A percentile compares a stretch with the other conserved stretches of the same genome.
Evolutionary conservation across 2,113 vertebrate species (phyloP).

Genomic region (Crotophaga sulcirostris): DNA sequence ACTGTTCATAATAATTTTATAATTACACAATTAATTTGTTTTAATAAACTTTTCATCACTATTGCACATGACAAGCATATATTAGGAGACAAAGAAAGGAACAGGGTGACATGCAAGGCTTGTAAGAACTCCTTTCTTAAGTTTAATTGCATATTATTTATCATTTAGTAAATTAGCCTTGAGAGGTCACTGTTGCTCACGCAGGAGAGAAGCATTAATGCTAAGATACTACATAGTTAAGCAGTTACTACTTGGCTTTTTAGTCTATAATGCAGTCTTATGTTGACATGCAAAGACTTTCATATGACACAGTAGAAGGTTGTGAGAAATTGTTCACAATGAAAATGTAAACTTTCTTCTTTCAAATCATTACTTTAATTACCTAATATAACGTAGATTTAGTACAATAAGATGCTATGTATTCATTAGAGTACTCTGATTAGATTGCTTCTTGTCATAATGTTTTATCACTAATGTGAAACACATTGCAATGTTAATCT

Average conservation of each 20-base stretch:
- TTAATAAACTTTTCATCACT: conserved; percentile 25
- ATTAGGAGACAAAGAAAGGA: not conserved
- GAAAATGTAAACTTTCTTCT: conserved; percentile 40
- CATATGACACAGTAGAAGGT: not conserved
- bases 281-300: not conserved
- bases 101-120: not conserved
- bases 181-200: conserved; percentile 36
- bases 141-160: not conserved
- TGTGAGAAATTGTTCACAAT: not conserved
- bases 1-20: not conserved
- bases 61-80: not conserved
- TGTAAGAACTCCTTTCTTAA: not conserved
- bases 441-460: conserved; percentile 47
- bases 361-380: conserved; percentile 63
- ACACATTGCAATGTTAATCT: conserved; percentile 40
- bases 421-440: conserved; percentile 52
- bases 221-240: not conserved
- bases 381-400: conserved; percentile 42
- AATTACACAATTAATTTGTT: conserved; percentile 1
- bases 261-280: not conserved
- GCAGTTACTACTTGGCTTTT: not conserved
- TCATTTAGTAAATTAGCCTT: conserved; percentile 24
- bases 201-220: not conserved
- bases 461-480: conserved; percentile 32
- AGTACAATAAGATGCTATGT: not conserved